A percentile compares a stretch with the other conserved stretches of the same genome.
phyloP scores from a whole-genome alignment of 2,888 invertebrate species.

The Euphydryas editha region DNA sequence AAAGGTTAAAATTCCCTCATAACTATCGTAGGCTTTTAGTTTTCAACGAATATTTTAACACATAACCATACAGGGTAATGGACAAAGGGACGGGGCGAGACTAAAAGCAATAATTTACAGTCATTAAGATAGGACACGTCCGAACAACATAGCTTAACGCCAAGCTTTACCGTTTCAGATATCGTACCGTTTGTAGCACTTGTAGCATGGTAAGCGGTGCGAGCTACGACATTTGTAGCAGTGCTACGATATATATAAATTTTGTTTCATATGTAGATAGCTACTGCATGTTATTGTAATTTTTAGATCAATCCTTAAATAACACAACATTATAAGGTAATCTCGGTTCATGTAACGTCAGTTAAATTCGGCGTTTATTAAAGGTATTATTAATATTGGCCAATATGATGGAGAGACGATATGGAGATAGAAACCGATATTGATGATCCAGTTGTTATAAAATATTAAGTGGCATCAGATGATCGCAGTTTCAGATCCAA shows the following conservation, averaged over 20 bases:
- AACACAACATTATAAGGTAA: too few species aligned
- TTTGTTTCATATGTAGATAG: neutral
- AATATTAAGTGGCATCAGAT: too few species aligned
- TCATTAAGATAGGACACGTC: conserved; percentile 23
- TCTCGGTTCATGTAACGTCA: too few species aligned
- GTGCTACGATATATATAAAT: neutral
- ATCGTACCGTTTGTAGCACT: conserved; percentile 20
- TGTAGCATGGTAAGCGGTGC: conserved; percentile 14
- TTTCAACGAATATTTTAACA: neutral
- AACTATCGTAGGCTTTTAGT: neutral
- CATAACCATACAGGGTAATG: conserved; percentile 4
- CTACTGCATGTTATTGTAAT: too few species aligned
- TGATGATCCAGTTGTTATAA: too few species aligned
- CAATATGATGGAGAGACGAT: too few species aligned
- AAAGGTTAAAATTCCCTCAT: neutral
- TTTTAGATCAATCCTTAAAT: too few species aligned
- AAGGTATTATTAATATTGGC: too few species aligned
- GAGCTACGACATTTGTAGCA: conserved; percentile 15
- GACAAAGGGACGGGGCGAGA: conserved; percentile 19
- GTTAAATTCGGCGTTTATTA: too few species aligned
- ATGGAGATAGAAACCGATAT: too few species aligned
- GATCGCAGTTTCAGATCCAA: too few species aligned
- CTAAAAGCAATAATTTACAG: conserved; percentile 28
- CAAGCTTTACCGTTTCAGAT: conserved; percentile 19
- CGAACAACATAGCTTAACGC: conserved; percentile 23